A percentile compares a stretch with the other conserved stretches of the same genome.
phyloP scores from a whole-genome alignment of 2,797 vertebrate species.

The Sebastiscus albofasciatus region DNA sequence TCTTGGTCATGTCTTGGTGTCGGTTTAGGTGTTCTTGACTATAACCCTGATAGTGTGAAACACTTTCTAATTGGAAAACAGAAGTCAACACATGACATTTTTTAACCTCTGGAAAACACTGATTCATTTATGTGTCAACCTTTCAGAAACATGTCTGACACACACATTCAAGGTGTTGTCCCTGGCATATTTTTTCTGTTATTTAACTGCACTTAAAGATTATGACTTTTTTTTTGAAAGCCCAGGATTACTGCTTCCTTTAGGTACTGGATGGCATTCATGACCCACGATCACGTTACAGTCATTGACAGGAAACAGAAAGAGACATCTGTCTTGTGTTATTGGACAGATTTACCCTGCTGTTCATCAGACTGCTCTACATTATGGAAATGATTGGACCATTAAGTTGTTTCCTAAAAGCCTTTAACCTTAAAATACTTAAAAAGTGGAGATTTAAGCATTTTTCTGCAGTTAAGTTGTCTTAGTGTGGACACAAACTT shows the following conservation, averaged over 20 bases:
- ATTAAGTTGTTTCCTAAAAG: conserved; percentile 1
- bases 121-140: not conserved
- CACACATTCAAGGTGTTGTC: not conserved
- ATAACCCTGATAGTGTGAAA: too few relatives aligned
- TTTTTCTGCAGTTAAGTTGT: not conserved
- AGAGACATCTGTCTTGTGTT: conserved; percentile 11
- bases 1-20: too few relatives aligned
- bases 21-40: too few relatives aligned
- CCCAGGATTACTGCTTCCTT: not conserved
- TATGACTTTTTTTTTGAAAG: not conserved
- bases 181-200: not conserved
- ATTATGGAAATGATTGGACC: not conserved
- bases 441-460: not conserved
- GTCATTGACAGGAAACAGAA: not conserved
- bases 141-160: not conserved
- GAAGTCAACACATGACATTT: not conserved
- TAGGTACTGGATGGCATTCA: not conserved
- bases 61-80: not conserved
- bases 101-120: not conserved
- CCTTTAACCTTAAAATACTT: not conserved
- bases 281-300: not conserved
- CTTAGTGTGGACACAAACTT: not conserved
- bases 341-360: not conserved
- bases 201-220: not conserved
- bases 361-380: not conserved